These are phyloP conservation scores for Allophyes oxyacanthae DNA, from an alignment of 2,888 invertebrate species.

Conservation along the genomic window DNA sequence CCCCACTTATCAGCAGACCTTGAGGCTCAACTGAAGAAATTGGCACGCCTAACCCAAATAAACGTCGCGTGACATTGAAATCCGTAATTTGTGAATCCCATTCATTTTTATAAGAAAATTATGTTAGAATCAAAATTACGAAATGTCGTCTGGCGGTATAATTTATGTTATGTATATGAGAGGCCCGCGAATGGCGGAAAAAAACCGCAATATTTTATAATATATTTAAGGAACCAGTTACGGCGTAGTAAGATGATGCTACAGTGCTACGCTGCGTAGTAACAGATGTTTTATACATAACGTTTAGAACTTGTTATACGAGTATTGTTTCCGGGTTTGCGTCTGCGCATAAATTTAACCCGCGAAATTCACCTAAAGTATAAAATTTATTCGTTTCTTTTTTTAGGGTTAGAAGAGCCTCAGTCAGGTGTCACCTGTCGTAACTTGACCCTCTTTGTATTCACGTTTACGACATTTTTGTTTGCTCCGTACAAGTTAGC, in stretches of 20 bases:
- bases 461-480: constrained; percentile 25
- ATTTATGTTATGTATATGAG: constrained; percentile 57
- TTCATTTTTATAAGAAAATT: constrained; percentile 74
- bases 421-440: constrained; percentile 17
- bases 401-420: constrained; percentile 18
- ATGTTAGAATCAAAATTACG: constrained; percentile 54
- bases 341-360: constrained; percentile 12
- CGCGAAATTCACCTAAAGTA: constrained; percentile 4
- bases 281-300: constrained; percentile 46
- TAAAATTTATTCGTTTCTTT: background rate
- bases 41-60: constrained; percentile 70
- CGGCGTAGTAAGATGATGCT: constrained; percentile 40
- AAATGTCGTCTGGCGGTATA: constrained; percentile 62
- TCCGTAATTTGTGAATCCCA: constrained; percentile 72
- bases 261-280: constrained; percentile 29
- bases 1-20: constrained; percentile 66
- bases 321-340: constrained; percentile 30
- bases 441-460: constrained; percentile 46
- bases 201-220: constrained; percentile 59
- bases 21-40: constrained; percentile 67
- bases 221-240: constrained; percentile 59
- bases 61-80: constrained; percentile 68
- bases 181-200: constrained; percentile 51
- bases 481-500: constrained; percentile 32
- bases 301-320: constrained; percentile 21